Evolutionary conservation across 2,797 vertebrate genomes (phyloP), one percentile per base, ranked within the genome.

Genomic region (Chelmon rostratus): DNA sequence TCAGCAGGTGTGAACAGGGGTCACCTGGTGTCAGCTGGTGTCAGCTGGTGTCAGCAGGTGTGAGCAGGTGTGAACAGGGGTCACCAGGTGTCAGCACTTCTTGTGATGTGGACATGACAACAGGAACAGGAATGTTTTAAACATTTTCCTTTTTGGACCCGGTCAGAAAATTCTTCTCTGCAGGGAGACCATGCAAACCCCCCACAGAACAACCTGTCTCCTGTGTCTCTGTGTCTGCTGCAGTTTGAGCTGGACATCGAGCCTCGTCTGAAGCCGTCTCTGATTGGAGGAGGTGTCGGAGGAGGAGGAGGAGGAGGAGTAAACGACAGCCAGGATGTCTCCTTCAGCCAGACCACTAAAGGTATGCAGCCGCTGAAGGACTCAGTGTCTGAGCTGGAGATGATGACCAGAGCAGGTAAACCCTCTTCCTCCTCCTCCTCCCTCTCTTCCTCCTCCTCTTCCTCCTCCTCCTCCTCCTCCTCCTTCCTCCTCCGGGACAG

Each of bases 161-260:
- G n/a, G n/a, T n/a, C n/a, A n/a, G n/a, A n/a, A n/a, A n/a, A n/a
- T n/a, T n/a, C n/a, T n/a, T n/a, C n/a, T n/a, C n/a, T n/a, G n/a
- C n/a, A n/a, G n/a, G 28, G 28, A 31, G 28, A 31, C 31, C 28
- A 4, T 31, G 28, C 28, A n/a, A n/a, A 31, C 28, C 28, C 28
- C 28, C 28, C 28, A 31, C n/a, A n/a, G n/a, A n/a, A n/a, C n/a
- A n/a, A n/a, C 40, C 10, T 62, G 15, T 57, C n/a, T 8, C 28
- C 28, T 18, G 40, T 47, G 44, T 64, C 44, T 46, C 19, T 42
- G 46, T 63, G 69, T 31, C 6, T 85, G 8, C 73, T 23, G 28
- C 92, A 99, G 98, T 99, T 99, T 90, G 96, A 99, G 89, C 94
- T 99, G 92, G 98, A 98, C 88, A 97, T 98, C 0, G 97, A 99